Base-by-base conservation (phyloP, 2,888 invertebrate genomes). In the Dione vanillae region DNA sequence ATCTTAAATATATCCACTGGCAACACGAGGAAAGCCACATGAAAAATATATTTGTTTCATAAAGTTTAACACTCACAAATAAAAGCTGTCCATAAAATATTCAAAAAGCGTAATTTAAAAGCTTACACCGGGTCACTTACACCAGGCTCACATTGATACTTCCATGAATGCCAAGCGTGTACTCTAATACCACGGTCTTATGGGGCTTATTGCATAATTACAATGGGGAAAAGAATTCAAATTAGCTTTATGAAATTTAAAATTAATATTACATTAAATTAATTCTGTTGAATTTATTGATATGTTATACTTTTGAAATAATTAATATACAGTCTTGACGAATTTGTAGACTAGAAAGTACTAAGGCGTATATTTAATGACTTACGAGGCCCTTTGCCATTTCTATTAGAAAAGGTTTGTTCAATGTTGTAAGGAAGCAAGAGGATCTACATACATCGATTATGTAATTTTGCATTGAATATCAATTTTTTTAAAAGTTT, bases 101-200 rank as follows among this genome's bases (percentile, higher is more conserved):
- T 88, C 87, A 85, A 77, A 78, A 78, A 77, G 76, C 83, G 83
- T 87, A 85, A 87, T 87, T 88, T 86, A 83, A 87, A 87, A 85
- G 85, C 84, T 87, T 87, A 83, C 84, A 82, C 85, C 84, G 82
- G 85, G 83, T 86, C 88, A 85, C 83, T 88, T 83, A 80, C 80
- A 82, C 75, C 70, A 71, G 72, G 79, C 79, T 82, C 81, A 84
- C 54, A 20, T 52, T 64, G 45, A 43, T 41, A 70, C 47, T 51
- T 49, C 40, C 59, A 59, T 61, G 52, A 43, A 69, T 59, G 65
- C 51, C 35, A 58, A 51, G 56, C 58, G 65, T 41, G 41, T 14
- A 41, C 40, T 41, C 40, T 56, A 65, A 69, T 58, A 20, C 49
- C 27, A 69, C 27, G 41, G 52, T 43, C 16, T 62, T 68, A 43